Conservation (phyloP, 2,797 vertebrate species). For the Myripristis murdjan region DNA sequence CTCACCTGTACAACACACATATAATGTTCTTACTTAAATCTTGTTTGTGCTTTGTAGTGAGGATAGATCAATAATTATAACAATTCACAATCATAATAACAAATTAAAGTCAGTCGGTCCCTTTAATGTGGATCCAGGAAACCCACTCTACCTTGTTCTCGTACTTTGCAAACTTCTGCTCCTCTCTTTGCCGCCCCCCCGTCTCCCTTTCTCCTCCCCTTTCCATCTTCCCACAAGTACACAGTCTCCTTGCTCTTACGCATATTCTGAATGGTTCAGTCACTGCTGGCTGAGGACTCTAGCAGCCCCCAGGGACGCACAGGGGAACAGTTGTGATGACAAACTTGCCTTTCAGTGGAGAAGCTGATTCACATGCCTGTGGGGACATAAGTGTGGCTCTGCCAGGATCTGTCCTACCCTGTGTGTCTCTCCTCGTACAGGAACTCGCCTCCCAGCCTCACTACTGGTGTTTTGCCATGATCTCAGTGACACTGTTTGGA, state of each 20-base stretch:
- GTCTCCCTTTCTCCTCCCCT: constrained; percentile 73
- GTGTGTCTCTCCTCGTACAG: constrained; percentile 43
- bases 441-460: constrained; percentile 32
- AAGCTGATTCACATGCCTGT: constrained; percentile 75
- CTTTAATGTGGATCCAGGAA: constrained; percentile 57
- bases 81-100: too few relatives aligned
- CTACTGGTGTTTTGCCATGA: constrained; percentile 66
- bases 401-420: constrained; percentile 41
- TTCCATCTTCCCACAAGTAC: constrained; percentile 77
- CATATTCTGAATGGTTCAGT: constrained; percentile 86
- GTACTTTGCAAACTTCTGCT: constrained; percentile 66
- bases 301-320: constrained; percentile 79
- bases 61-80: too few relatives aligned
- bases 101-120: constrained; percentile 47
- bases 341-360: constrained; percentile 78
- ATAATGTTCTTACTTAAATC: too few relatives aligned
- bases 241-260: constrained; percentile 74
- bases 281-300: constrained; percentile 82
- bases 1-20: too few relatives aligned
- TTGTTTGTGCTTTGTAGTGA: too few relatives aligned
- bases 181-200: constrained; percentile 24
- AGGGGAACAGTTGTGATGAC: constrained; percentile 86
- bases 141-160: constrained; percentile 68
- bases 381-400: constrained; percentile 77
- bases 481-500: constrained; percentile 61